A percentile compares a stretch with the other conserved stretches of the same genome.
These are phyloP conservation scores for Cantharis rufa DNA, from an alignment of 2,888 invertebrate species.

Conservation along the genomic window DNA sequence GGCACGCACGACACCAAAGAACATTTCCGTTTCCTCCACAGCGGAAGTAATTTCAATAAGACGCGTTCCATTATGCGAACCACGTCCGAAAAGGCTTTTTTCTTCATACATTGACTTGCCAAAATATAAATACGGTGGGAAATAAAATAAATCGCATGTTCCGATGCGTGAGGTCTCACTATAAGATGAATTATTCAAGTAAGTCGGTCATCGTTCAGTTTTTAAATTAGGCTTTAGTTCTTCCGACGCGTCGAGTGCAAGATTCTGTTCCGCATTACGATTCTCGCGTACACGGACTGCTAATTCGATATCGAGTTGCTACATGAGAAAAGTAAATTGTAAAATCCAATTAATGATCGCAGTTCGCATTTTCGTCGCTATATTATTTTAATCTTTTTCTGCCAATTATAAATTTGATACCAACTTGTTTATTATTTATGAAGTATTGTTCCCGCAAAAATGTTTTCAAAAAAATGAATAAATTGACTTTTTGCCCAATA, in stretches of 20 bases:
- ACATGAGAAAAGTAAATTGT: conserved; percentile 10
- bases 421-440: neutral
- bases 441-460: neutral
- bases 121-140: conserved; percentile 41
- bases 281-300: conserved; percentile 25
- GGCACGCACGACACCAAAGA: conserved; percentile 20
- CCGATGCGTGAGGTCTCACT: conserved; percentile 50
- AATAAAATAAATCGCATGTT: conserved; percentile 51
- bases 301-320: conserved; percentile 18
- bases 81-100: conserved; percentile 4
- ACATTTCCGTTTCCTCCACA: conserved; percentile 45
- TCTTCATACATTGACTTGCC: conserved; percentile 20
- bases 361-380: neutral
- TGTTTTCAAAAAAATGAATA: neutral
- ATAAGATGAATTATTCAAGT: conserved; percentile 51
- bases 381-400: neutral
- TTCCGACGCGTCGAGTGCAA: conserved; percentile 36
- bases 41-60: conserved; percentile 45
- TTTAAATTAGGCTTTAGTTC: conserved; percentile 41
- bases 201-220: conserved; percentile 46
- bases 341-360: neutral
- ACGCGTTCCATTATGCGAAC: neutral
- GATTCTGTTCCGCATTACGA: conserved; percentile 34
- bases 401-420: neutral
- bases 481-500: neutral